Evolutionary conservation across 37 sponge, comb jelly and placozoan species (phyloP), one percentile per base, ranked within the genome.

Genomic region (Chondrosia reniformis): DNA sequence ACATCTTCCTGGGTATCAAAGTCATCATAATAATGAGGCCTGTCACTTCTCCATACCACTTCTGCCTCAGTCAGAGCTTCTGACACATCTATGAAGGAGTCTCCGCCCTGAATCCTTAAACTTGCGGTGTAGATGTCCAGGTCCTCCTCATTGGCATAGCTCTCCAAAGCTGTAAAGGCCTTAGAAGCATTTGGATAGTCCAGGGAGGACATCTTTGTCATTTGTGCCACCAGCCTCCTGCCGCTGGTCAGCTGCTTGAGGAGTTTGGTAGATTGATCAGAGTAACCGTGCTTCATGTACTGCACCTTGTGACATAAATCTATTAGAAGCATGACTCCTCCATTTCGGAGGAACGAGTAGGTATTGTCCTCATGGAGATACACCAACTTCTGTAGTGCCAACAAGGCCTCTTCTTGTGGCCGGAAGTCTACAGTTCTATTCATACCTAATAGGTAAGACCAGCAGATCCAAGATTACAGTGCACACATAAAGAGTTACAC

Each of bases 301-400:
- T 40, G 72, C 1, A 69, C 19, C 15, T 34, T 37, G 15, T 69
- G 37, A 69, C 72, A 69, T 3, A 69, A 39, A 19, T 69, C 44
- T 7, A 69, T 7, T 17, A 69, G 44, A 7, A 39, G 41, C 1
- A 25, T n/a, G n/a, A 69, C 9, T 41, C 72, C 72, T 41, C 42
- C 43, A 34, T 34, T 4, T 0, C 22, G 24, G 37, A 69, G 8
- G 43, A 69, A 69, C 38, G 22, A 34, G 22, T 40, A 43, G 42
- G 13, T 37, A 25, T 38, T 69, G 4, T 7, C 19, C 25, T 44
- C 41, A 6, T 69, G 41, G 15, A 69, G 15, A 40, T 69, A 69
- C 5, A 69, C 4, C 44, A 69, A 25, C 43, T 69, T 69, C 72
- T 69, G 72, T 2, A 69, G 32, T 10, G 72, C 72, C 43, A 69